A percentile compares a stretch with the other conserved stretches of the same genome.
Evolutionary conservation across 2,113 vertebrate species (phyloP).

Genomic region (Pseudopipra pipra): DNA sequence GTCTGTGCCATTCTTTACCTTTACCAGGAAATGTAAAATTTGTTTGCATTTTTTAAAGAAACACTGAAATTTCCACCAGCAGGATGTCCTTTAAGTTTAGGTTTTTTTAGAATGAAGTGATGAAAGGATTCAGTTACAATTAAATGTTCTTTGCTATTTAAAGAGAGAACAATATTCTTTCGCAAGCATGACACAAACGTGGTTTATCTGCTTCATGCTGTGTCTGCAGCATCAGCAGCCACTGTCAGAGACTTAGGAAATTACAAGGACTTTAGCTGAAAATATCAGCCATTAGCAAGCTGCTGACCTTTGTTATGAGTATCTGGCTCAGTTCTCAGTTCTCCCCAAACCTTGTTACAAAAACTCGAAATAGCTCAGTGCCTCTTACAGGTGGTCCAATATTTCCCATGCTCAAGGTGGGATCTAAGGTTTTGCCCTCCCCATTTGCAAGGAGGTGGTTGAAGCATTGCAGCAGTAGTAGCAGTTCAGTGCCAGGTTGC

Average conservation of each 20-base stretch:
- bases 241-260: neutral
- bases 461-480: neutral
- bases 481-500: neutral
- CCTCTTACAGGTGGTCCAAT: neutral
- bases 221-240: neutral
- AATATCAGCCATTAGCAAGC: neutral
- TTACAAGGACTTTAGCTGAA: neutral
- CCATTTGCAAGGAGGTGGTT: neutral
- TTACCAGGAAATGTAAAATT: neutral
- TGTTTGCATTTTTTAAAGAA: neutral
- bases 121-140: neutral
- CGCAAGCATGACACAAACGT: neutral
- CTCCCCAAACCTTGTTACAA: neutral
- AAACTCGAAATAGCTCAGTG: neutral
- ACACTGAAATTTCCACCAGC: neutral
- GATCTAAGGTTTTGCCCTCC: neutral
- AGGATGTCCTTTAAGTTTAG: neutral
- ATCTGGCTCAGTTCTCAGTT: neutral
- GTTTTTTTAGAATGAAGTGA: neutral
- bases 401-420: fast-evolving
- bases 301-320: neutral
- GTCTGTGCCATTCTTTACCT: neutral
- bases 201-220: neutral
- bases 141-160: neutral
- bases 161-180: neutral